These are phyloP conservation scores for Propithecus deckenii DNA, from an alignment of 2,797 vertebrate genomes.

Conservation along the genomic window DNA sequence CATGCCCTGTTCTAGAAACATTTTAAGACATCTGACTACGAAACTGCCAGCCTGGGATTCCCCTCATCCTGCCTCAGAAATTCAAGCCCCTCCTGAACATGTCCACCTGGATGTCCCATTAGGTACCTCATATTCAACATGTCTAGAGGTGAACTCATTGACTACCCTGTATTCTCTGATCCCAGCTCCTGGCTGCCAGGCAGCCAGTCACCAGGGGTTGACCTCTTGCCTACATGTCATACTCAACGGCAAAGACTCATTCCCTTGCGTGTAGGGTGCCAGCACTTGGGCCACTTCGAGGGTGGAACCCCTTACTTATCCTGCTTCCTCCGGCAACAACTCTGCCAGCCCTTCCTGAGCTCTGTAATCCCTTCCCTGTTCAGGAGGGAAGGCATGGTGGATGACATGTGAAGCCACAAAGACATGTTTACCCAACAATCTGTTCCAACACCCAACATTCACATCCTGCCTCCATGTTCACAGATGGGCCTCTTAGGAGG, in stretches of 20 bases:
- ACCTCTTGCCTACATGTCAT: neutral
- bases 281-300: neutral
- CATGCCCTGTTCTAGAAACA: too few species aligned
- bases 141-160: too few species aligned
- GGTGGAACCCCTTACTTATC: neutral
- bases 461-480: neutral
- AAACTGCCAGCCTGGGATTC: neutral
- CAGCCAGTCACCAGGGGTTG: neutral
- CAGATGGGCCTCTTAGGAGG: neutral
- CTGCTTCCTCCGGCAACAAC: neutral
- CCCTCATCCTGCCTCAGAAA: neutral
- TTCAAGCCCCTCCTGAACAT: neutral
- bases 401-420: neutral
- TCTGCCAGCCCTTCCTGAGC: neutral
- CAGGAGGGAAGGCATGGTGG: neutral
- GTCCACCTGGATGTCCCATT: neutral
- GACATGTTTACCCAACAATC: neutral
- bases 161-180: neutral
- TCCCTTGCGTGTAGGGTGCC: neutral
- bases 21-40: neutral
- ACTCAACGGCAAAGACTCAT: neutral
- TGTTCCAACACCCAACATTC: neutral
- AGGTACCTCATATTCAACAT: neutral
- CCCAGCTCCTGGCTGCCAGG: neutral
- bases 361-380: neutral